These are phyloP conservation scores for Falco novaeseelandiae DNA, from an alignment of 2,797 vertebrate genomes.

Conservation along the genomic window DNA sequence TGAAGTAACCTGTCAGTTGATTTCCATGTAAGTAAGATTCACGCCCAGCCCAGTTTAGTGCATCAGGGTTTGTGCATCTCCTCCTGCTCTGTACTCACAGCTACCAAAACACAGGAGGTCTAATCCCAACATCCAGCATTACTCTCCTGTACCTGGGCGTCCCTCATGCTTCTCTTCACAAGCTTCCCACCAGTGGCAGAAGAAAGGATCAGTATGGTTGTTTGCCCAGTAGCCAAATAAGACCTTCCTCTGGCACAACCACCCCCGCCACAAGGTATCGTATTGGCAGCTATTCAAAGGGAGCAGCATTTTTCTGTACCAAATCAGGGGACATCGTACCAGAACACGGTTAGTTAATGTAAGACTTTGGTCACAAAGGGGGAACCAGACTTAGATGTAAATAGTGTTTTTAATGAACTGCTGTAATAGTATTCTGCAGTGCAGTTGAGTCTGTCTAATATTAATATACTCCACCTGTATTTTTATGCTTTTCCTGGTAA, in stretches of 20 bases:
- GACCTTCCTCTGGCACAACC: background rate
- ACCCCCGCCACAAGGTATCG: too few relatives aligned
- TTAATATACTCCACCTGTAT: background rate
- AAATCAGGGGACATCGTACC: rapidly evolving
- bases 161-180: background rate
- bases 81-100: background rate
- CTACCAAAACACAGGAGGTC: background rate
- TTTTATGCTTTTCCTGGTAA: background rate
- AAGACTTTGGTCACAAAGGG: background rate
- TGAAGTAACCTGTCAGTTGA: background rate
- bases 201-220: background rate
- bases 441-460: background rate
- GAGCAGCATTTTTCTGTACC: background rate
- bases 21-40: background rate
- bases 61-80: background rate
- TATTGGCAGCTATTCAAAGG: background rate
- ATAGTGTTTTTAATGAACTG: background rate
- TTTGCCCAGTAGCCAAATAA: background rate
- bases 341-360: background rate
- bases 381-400: background rate
- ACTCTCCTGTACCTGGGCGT: too few relatives aligned
- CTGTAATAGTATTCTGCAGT: background rate
- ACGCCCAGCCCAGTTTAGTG: background rate
- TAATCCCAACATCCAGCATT: background rate
- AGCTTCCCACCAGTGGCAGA: background rate